Base-by-base conservation (phyloP, 2,797 vertebrate species). In the Pipistrellus pygmaeus region DNA sequence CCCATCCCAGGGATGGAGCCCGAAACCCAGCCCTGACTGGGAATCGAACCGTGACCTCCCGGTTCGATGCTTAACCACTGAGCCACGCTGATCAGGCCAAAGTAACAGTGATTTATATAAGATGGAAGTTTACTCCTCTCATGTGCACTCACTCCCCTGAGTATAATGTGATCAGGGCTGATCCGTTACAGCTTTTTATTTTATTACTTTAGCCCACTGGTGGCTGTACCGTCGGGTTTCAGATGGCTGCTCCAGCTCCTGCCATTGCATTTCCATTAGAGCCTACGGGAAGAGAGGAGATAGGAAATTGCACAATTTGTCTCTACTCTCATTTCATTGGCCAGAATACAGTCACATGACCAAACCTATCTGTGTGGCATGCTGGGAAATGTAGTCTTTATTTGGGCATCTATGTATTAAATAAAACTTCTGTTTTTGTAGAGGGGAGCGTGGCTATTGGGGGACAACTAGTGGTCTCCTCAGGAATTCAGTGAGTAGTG, bases 171-270 rank as follows among this genome's bases (percentile, higher is more conserved):
- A 90, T 18, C 73, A 32, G 57, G 5, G 21, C 9, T 38, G 76
- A 32, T 14, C 0, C 17, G 18, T 4, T 48, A 73, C 30, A 10
- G 8, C 9, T 44, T 85, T 87, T 76, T 20, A 57, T 81, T 25
- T 51, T 23, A 30, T 86, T 69, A 38, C 23, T 23, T 76, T 64
- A 20, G 23, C 41, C 20, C 10, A 0, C 18, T 27, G 41, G n/a
- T 57, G 21, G 38, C 62, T 62, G 17, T 30, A 18, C 66, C 2
- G 0, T n/a, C 73, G 38, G 78, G 38, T n/a, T 81, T 68, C 46
- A 13, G 0, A 32, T 7, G 80, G 90, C 75, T 91, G 95, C 84
- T 75, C 55, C 15, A 46, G 80, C 66, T 86, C 95, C 88, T 83
- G 88, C 92, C 71, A 44, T 83, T 66, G 76, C 51, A 48, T 44